Evolutionary conservation across 2,113 vertebrate genomes (phyloP).

Genomic region (Neoarius graeffei): DNA sequence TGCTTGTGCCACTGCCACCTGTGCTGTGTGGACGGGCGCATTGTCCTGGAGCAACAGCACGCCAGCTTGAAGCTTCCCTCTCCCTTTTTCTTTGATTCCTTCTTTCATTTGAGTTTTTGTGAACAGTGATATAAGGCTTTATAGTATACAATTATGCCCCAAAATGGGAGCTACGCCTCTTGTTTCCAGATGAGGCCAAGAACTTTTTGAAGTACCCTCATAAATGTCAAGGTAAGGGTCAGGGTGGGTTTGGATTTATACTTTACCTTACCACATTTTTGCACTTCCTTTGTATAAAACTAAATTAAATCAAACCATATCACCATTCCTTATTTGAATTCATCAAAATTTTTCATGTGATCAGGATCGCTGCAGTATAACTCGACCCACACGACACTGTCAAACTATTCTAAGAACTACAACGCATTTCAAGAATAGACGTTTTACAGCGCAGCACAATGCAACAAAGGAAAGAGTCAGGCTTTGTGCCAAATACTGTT

Average conservation of each 20-base stretch:
- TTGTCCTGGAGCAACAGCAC: no score
- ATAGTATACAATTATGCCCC: no score
- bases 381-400: background rate
- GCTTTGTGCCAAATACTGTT: slow-evolving; percentile 11
- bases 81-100: no score
- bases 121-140: no score
- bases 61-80: no score
- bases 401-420: background rate
- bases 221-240: background rate
- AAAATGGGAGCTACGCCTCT: no score
- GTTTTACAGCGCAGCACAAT: background rate
- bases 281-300: background rate
- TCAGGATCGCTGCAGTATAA: background rate
- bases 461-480: background rate
- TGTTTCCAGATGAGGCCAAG: no score
- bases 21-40: no score
- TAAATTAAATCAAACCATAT: background rate
- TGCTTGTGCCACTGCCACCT: no score
- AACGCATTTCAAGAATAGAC: background rate
- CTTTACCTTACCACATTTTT: background rate
- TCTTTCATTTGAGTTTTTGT: no score
- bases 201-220: no score
- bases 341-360: background rate
- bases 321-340: background rate
- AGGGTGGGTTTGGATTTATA: background rate